Evolutionary conservation across 37 sponge, comb jelly and placozoan genomes (phyloP).

Genomic region (Halichondria panicea): DNA sequence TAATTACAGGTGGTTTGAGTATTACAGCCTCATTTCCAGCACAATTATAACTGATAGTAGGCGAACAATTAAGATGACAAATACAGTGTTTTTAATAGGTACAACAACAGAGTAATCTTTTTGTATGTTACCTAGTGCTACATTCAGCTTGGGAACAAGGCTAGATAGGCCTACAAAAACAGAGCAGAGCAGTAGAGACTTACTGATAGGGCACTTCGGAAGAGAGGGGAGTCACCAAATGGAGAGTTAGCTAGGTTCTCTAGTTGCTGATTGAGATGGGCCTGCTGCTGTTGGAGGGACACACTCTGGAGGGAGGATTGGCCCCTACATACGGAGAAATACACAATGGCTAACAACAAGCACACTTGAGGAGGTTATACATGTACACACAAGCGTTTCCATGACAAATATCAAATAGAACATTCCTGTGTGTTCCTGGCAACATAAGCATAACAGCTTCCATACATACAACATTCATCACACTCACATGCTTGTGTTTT

Average conservation of each 20-base stretch:
- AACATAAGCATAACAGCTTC: too few species aligned
- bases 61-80: too few species aligned
- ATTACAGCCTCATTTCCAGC: background rate
- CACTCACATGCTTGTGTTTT: conserved; percentile 8
- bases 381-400: too few species aligned
- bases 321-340: background rate
- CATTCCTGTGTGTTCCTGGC: too few species aligned
- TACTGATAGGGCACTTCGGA: conserved; percentile 73
- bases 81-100: too few species aligned
- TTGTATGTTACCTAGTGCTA: background rate
- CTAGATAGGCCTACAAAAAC: too few species aligned
- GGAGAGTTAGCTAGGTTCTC: conserved; percentile 70
- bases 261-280: conserved; percentile 75
- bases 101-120: background rate
- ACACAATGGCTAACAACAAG: too few species aligned
- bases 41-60: background rate
- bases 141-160: background rate
- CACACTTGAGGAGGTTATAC: too few species aligned
- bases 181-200: background rate
- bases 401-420: too few species aligned
- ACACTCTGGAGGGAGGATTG: conserved; percentile 1
- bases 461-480: too few species aligned
- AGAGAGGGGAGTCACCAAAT: conserved; percentile 95
- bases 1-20: background rate
- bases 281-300: conserved; percentile 55